phyloP scores from a whole-genome alignment of 1,140 invertebrate genomes.

The Akabosia matsudoensis region DNA sequence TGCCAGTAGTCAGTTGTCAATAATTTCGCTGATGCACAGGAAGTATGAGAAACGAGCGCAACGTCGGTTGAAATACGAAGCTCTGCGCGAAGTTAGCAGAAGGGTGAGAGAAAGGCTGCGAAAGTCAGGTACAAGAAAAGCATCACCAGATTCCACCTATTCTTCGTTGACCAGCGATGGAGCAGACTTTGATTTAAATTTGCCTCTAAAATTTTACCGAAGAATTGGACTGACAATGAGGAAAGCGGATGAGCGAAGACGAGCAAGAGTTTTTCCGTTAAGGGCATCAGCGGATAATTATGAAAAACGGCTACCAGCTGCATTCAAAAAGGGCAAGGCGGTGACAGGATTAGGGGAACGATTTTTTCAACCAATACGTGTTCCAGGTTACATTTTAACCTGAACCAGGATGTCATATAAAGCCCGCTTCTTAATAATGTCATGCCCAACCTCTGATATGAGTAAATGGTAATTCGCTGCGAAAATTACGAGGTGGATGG shows the following conservation, averaged over 20 bases:
- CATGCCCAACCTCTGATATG: too few species aligned
- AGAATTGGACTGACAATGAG: not conserved
- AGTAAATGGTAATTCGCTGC: too few species aligned
- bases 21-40: not conserved
- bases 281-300: too few species aligned
- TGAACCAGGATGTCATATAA: too few species aligned
- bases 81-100: not conserved
- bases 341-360: too few species aligned
- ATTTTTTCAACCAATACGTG: too few species aligned
- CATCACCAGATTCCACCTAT: not conserved
- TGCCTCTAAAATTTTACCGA: not conserved
- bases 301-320: too few species aligned
- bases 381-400: too few species aligned
- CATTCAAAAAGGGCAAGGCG: too few species aligned
- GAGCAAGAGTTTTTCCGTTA: not conserved
- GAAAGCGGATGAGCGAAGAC: not conserved
- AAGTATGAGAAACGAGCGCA: not conserved
- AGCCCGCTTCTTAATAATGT: too few species aligned
- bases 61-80: not conserved
- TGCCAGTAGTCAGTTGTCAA: not conserved
- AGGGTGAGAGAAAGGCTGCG: not conserved
- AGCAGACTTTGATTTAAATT: not conserved
- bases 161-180: conserved; percentile 1
- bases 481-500: too few species aligned
- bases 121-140: not conserved